These are phyloP conservation scores for Odobenus rosmarus DNA, from an alignment of 2,113 vertebrate species.

Conservation along the genomic window DNA sequence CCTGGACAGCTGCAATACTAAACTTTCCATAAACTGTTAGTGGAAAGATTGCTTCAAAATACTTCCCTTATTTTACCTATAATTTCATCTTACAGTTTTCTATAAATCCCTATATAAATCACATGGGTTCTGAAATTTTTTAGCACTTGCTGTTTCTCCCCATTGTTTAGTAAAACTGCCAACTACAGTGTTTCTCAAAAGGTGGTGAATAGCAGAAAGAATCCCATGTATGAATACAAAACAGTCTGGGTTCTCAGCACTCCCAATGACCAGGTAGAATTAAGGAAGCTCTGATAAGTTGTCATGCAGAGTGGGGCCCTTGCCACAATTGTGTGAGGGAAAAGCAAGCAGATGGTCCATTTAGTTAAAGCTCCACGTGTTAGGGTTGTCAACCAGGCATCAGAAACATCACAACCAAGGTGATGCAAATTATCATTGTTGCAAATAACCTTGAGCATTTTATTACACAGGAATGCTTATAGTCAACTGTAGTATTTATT, in stretches of 20 bases:
- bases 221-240: background rate
- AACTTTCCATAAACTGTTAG: slow-evolving; percentile 55
- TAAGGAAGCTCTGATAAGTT: background rate
- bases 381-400: background rate
- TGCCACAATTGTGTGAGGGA: background rate
- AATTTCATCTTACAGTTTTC: slow-evolving; percentile 40
- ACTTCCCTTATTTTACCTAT: slow-evolving; percentile 66
- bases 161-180: background rate
- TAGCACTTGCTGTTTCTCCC: background rate
- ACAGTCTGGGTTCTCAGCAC: background rate
- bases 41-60: slow-evolving; percentile 56
- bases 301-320: background rate
- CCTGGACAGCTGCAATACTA: slow-evolving; percentile 32
- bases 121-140: background rate
- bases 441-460: slow-evolving; percentile 13
- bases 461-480: background rate
- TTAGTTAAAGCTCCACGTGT: background rate
- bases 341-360: slow-evolving; percentile 21
- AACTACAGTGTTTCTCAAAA: slow-evolving; percentile 33
- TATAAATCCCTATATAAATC: slow-evolving; percentile 46
- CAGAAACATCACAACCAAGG: background rate
- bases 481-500: background rate
- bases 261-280: background rate
- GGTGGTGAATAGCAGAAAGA: slow-evolving; percentile 12
- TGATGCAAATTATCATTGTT: background rate